Base-by-base conservation (phyloP, 2,113 vertebrate species). In the Oceanodroma tethys region DNA sequence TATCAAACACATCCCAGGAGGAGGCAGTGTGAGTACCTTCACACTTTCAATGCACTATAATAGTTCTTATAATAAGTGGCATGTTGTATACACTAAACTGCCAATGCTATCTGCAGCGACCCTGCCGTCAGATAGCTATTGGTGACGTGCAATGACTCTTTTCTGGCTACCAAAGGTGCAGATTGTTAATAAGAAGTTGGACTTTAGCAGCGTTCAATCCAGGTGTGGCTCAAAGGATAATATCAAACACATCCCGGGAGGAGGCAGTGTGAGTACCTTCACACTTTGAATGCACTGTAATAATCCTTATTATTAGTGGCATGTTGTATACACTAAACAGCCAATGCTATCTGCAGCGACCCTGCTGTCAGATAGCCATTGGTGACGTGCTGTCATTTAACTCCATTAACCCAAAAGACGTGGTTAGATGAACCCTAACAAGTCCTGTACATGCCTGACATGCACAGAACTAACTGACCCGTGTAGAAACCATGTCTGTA, bases 191-290 rank as follows among this genome's bases (percentile, higher is more conserved):
- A 99, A 99, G 99, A 99, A 99, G 99, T 91, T 99, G 98, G 99
- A 99, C 98, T 98, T 99, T 97, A 99, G 98, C 98, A 99, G 81
- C 98, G 98, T 99, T 96, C 99, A 99, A 98, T 98, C 99, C 98
- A 99, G 95, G 98, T 99, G 99, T 98, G 99, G 99, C 97, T 99
- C 99, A 98, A 99, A 99, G 98, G 99, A 97, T 98, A 99, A 99
- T 98, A 95, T 99, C 87, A 99, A 98, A 98, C 99, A 99, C 98
- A 94, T 97, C 92, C 98, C 99, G 2, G 99, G 99, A 96, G 99
- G 99, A 98, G 99, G 99, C 96, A 99, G 99, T 98, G 99, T 99
- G 99, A 99, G 99, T 99, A 98, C 98, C 48, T 88, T 91, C 98
- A 97, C 98, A 97, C 97, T 67, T 92, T 78, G 68, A 96, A 43